Base-by-base conservation (phyloP, 2,888 invertebrate genomes). In the Drosophila leonis region DNA sequence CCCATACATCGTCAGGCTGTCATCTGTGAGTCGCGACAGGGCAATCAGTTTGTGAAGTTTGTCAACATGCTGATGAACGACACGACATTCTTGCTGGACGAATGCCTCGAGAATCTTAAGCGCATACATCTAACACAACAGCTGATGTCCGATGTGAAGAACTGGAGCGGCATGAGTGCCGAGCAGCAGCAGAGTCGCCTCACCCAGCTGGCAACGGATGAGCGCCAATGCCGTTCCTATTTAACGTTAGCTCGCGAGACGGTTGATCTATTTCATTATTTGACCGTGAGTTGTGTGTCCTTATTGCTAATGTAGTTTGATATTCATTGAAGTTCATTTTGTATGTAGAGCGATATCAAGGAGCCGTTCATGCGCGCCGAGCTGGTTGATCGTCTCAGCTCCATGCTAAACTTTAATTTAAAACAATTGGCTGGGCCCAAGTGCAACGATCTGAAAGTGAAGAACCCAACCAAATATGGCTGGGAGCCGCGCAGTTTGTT, bases 401-500 rank as follows among this genome's bases (percentile, higher is more conserved):
- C 99, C 65, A 99, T 99, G 99, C 95, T 99, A 80, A 99, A 99
- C 94, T 99, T 98, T 93, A 99, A 99, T 94, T 94, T 99, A 78
- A 97, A 98, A 92, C 99, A 99, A 92, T 94, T 99, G 56, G 98
- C 98, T 93, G 98, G 99, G 12, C 97, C 98, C 52, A 98, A 98
- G 93, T 99, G 98, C 94, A 97, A 98, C 93, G 96, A 96, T 92
- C 94, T 98, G 72, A 98, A 98, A 94, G 98, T 99, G 59, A 96
- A 97, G 65, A 97, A 97, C 85, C 98, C 98, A 1, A 97, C 97
- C 78, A 98, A 98, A 93, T 99, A 99, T 93, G 98, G 98, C 13
- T 99, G 99, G 99, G 98, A 99, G 92, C 99, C 99, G 24, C 95
- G 98, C 86, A 95, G 96, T 82, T 94, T 99, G 81, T 95, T 99